A percentile compares a stretch with the other conserved stretches of the same genome.
Conservation (phyloP, 2,797 vertebrate species). For the Brotula barbata region DNA sequence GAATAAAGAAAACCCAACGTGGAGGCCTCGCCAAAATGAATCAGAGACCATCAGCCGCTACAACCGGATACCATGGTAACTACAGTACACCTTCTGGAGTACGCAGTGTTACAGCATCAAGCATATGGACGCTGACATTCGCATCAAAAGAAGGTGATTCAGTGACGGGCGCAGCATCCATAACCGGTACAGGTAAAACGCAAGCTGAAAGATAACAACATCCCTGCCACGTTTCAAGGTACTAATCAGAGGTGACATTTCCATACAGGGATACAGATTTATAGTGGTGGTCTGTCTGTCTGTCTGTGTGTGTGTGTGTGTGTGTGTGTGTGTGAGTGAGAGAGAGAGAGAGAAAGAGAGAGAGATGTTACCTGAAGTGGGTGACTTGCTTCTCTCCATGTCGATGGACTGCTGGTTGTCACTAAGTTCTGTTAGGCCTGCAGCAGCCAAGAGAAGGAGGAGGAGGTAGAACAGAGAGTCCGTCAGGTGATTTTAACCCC, state of each 20-base stretch:
- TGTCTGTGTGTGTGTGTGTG: conserved; percentile 1
- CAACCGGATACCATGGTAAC: background rate
- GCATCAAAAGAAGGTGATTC: conserved; percentile 23
- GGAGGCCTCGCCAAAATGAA: conserved; percentile 5
- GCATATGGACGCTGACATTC: background rate
- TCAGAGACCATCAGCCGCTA: background rate
- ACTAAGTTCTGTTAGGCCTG: conserved; percentile 95
- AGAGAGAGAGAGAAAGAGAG: too few species aligned
- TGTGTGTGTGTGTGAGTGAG: conserved; percentile 27
- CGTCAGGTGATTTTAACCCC: conserved; percentile 35
- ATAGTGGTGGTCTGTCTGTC: background rate
- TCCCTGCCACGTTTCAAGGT: conserved; percentile 27
- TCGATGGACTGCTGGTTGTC: conserved; percentile 94
- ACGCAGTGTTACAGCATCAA: background rate
- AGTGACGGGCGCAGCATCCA: conserved; percentile 22
- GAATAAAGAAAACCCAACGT: conserved; percentile 13
- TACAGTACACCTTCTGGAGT: background rate
- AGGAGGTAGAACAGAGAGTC: conserved; percentile 29
- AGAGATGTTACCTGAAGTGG: conserved; percentile 91
- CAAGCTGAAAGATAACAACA: conserved; percentile 15
- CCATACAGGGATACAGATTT: conserved; percentile 8
- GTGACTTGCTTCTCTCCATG: conserved; percentile 95
- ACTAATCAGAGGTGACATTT: conserved; percentile 23
- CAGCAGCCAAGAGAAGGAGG: conserved; percentile 46
- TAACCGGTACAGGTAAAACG: conserved; percentile 24